Percentiles rank a stretch among this genome's conserved stretches.
phyloP scores from a whole-genome alignment of 2,113 vertebrate species.

The Pantherophis guttatus region DNA sequence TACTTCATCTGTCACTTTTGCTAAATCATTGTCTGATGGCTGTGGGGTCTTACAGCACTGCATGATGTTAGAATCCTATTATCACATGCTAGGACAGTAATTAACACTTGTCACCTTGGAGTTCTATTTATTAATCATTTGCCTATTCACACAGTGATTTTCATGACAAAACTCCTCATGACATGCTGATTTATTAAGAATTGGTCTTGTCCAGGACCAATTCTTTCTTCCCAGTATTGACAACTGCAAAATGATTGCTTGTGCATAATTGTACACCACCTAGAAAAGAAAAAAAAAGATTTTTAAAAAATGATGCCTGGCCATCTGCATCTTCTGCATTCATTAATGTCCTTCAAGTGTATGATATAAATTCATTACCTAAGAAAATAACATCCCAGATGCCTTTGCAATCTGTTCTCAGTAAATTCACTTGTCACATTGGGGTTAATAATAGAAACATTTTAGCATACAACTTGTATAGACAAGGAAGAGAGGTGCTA shows the following conservation, averaged over 20 bases:
- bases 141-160: constrained; percentile 4
- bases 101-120: constrained; percentile 1
- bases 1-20: background rate
- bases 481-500: background rate
- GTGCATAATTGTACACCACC: constrained; percentile 4
- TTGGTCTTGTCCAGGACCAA: background rate
- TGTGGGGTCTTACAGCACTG: background rate
- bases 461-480: background rate
- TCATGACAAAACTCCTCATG: background rate
- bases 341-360: constrained; percentile 2
- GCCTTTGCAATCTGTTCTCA: background rate
- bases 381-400: constrained; percentile 4
- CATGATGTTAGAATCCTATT: background rate
- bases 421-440: constrained; percentile 12
- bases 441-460: constrained; percentile 19
- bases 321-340: constrained; percentile 1
- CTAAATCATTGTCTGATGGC: background rate
- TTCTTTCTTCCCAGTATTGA: constrained; percentile 11
- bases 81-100: constrained; percentile 3
- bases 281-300: background rate
- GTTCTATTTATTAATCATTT: background rate
- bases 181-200: constrained; percentile 3
- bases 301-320: constrained; percentile 1
- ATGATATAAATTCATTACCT: constrained; percentile 8
- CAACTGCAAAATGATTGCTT: constrained; percentile 29